Conservation (phyloP, 2,113 vertebrate genomes). For the Syngnathoides biaculeatus region DNA sequence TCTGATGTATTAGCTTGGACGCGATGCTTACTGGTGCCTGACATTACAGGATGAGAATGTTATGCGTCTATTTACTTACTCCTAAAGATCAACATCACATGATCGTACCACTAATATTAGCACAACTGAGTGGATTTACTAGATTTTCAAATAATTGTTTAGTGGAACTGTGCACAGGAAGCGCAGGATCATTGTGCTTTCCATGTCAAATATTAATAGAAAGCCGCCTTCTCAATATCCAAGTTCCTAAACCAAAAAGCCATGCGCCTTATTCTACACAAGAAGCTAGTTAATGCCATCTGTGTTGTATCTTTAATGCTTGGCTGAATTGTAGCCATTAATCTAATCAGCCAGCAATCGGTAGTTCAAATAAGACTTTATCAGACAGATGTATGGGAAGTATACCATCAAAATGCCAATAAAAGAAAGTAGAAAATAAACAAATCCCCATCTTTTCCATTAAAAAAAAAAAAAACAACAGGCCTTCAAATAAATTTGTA, state of each 20-base stretch:
- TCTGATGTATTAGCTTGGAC: conserved; percentile 34
- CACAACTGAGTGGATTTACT: background rate
- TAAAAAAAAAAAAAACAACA: conserved; percentile 50
- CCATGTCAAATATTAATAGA: background rate
- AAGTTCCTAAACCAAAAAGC: conserved; percentile 32
- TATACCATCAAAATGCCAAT: conserved; percentile 17
- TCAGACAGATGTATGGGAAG: conserved; percentile 8
- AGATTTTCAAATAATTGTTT: background rate
- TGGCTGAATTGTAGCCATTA: conserved; percentile 8
- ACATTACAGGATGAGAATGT: background rate
- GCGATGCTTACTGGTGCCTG: conserved; percentile 5
- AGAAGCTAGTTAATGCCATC: conserved; percentile 39
- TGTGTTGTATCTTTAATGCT: conserved; percentile 25
- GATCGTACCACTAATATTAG: background rate
- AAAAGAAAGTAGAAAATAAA: background rate
- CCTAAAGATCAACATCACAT: background rate
- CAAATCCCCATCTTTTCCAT: conserved; percentile 10
- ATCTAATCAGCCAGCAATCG: conserved; percentile 8
- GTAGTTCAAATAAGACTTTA: conserved; percentile 12
- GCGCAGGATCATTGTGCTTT: conserved; percentile 7
- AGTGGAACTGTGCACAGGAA: background rate
- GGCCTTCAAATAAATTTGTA: conserved; percentile 27
- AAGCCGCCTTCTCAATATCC: conserved; percentile 7
- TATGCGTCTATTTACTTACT: background rate
- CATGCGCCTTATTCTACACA: conserved; percentile 26